Conservation (phyloP, 92 coral and sea anemone species). For the Hydrozoanthus gracilis region DNA sequence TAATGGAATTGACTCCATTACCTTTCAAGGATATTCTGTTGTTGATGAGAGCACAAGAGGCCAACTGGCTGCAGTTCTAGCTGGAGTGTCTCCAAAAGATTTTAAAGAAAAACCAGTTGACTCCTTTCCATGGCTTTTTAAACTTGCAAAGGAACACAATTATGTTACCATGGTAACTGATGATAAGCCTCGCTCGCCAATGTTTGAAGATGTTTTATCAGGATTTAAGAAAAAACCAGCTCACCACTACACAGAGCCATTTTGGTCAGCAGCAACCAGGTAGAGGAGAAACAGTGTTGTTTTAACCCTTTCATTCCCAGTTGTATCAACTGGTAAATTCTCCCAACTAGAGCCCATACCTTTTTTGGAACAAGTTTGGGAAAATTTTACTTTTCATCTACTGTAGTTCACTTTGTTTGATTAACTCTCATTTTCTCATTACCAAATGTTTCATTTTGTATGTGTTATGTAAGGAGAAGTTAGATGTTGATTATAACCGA, state of each 20-base stretch:
- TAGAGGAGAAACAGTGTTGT: constrained; percentile 5
- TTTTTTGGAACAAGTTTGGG: too few relatives aligned
- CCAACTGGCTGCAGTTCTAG: constrained; percentile 59
- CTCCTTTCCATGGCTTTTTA: constrained; percentile 82
- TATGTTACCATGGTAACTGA: constrained; percentile 80
- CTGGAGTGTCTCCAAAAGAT: constrained; percentile 50
- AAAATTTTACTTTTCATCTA: too few relatives aligned
- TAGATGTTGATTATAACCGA: too few relatives aligned
- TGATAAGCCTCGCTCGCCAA: constrained; percentile 73
- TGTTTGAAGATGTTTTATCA: constrained; percentile 68
- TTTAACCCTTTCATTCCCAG: too few relatives aligned
- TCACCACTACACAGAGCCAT: constrained; percentile 79
- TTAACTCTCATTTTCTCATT: too few relatives aligned
- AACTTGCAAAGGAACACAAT: constrained; percentile 71
- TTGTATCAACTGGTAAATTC: too few relatives aligned
- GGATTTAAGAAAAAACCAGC: constrained; percentile 68
- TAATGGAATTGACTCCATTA: constrained; percentile 37
- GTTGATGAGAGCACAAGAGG: constrained; percentile 72
- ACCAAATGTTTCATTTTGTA: too few relatives aligned
- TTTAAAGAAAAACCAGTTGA: constrained; percentile 2
- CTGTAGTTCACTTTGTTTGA: too few relatives aligned
- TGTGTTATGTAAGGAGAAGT: too few relatives aligned
- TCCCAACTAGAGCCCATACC: too few relatives aligned
- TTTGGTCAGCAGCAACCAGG: constrained; percentile 83
- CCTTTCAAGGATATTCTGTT: constrained; percentile 65